Evolutionary conservation across 2,888 invertebrate genomes (phyloP).

Genomic region (Venusia cambrica): DNA sequence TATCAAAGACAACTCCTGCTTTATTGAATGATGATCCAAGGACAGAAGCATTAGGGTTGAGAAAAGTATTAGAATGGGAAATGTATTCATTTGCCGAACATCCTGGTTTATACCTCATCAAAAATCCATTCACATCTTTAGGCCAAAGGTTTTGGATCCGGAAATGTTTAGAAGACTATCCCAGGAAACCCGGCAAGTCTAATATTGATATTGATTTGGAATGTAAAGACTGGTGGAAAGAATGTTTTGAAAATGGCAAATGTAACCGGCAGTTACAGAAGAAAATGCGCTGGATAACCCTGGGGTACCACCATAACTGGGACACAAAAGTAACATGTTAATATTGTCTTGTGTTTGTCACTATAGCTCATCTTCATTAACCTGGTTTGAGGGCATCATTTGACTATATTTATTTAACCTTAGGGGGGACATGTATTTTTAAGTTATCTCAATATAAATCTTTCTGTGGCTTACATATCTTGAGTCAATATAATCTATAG

Average conservation of each 20-base stretch:
- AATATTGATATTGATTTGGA: constrained; percentile 82
- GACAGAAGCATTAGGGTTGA: constrained; percentile 49
- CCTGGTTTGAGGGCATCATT: too few relatives aligned
- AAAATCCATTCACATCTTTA: constrained; percentile 88
- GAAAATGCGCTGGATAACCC: constrained; percentile 93
- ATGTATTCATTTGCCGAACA: constrained; percentile 81
- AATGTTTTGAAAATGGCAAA: constrained; percentile 66
- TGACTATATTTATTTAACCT: too few relatives aligned
- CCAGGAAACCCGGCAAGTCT: constrained; percentile 85
- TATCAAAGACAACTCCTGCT: constrained; percentile 13
- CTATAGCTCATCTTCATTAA: too few relatives aligned
- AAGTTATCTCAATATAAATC: too few relatives aligned
- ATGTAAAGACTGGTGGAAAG: constrained; percentile 84
- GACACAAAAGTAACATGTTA: constrained; percentile 89
- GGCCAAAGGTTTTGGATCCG: constrained; percentile 93
- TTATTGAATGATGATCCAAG: constrained; percentile 38
- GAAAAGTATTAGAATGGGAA: constrained; percentile 78
- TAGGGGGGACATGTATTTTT: too few relatives aligned
- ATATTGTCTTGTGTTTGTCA: constrained; percentile 36
- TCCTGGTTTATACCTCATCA: constrained; percentile 89
- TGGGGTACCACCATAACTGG: constrained; percentile 99
- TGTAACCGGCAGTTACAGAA: constrained; percentile 59
- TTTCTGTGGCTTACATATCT: too few relatives aligned
- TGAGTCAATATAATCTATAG: too few relatives aligned
- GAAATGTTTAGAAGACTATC: constrained; percentile 88